Conservation (phyloP, 2,797 vertebrate species). For the Galago senegalensis region DNA sequence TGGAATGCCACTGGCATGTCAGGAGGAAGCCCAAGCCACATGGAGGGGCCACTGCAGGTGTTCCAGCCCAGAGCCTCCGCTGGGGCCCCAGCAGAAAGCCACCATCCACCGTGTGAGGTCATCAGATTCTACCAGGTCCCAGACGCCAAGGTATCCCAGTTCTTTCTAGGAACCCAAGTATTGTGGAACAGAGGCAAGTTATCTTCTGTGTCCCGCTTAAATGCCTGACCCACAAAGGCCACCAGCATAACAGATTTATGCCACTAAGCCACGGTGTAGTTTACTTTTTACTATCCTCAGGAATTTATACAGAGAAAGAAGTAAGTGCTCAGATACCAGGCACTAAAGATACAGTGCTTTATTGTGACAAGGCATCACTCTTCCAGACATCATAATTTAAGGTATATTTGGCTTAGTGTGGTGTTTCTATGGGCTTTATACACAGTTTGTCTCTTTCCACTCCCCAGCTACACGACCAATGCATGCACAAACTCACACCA, state of each 20-base stretch:
- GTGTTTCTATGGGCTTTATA: background rate
- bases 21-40: background rate
- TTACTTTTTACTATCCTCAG: background rate
- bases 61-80: background rate
- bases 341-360: background rate
- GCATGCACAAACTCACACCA: background rate
- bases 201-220: rapidly evolving
- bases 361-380: background rate
- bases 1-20: background rate
- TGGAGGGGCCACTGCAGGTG: background rate
- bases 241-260: background rate
- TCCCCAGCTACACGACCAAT: background rate
- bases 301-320: background rate
- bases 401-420: background rate
- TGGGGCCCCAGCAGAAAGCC: background rate
- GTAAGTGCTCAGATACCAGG: background rate
- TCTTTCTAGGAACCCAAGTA: background rate
- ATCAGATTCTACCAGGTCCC: background rate
- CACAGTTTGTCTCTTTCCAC: background rate
- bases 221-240: background rate
- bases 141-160: background rate
- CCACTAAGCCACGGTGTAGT: background rate
- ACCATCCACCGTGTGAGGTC: background rate
- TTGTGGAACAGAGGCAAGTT: background rate
- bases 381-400: background rate